Evolutionary conservation across 2,113 vertebrate species (phyloP), one percentile per base, ranked within the genome.

Genomic region (Plectropomus leopardus): DNA sequence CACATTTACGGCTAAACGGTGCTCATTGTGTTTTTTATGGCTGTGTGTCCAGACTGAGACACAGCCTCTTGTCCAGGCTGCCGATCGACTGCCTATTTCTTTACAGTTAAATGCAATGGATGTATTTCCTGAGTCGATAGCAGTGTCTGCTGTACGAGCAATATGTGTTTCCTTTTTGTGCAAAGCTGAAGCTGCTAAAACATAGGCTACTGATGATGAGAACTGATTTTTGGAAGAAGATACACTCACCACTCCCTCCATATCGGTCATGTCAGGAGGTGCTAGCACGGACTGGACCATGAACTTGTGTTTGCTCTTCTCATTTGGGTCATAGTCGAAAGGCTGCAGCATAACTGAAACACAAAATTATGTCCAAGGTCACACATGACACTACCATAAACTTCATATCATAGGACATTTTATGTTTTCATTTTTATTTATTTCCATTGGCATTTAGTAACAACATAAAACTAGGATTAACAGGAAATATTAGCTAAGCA

Each of bases 271-370:
- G 93, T 99, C 97, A 84, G 95, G 82, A 55, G 98, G 98, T 61
- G 97, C 98, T 93, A 98, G 93, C 95, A 99, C 93, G 81, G 98
- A 98, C 95, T 99, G 98, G 86, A 99, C 98, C 98, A 99, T 99
- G 91, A 99, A 99, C 96, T 99, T 99, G 96, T 99, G 98, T 95
- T 99, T 99, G 96, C 98, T 99, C 95, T 99, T 99, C 95, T 99
- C 98, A 86, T 98, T 99, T 87, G 98, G 98, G 80, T 99, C 98
- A 77, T 99, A 99, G 91, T 99, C 98, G 92, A 99, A 99, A 76
- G 98, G 98, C 93, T 99, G 98, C 88, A 99, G 95, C 98, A 99
- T 99, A 94, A 99, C 98, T 99, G 95, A 94, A 95, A 95, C 44
- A 87, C 81, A 95, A 92, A 70, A 71, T 77, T 19, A 85, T 0